Percentiles rank a stretch among this genome's conserved stretches.
Evolutionary conservation across 2,113 vertebrate species (phyloP).

Genomic region (Opisthocomus hoazin): DNA sequence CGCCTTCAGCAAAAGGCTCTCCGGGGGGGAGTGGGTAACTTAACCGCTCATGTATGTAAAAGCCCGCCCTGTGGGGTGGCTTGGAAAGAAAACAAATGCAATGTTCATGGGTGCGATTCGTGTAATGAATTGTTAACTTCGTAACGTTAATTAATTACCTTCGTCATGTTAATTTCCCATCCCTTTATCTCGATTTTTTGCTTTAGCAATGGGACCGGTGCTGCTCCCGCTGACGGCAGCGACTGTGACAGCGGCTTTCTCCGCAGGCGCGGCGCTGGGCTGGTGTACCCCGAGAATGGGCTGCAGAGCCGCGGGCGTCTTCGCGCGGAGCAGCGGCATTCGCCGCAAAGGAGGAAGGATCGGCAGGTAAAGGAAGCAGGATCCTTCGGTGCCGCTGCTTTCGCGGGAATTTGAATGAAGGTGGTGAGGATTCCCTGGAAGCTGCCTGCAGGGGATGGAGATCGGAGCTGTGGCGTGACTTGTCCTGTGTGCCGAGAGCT

Average conservation of each 20-base stretch:
- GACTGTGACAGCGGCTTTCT: not conserved
- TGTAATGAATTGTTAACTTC: too few species aligned
- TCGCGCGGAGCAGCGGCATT: constrained; percentile 37
- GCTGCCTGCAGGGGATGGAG: not conserved
- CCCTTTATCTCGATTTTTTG: not conserved
- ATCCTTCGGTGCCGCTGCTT: not conserved
- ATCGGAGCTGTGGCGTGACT: not conserved
- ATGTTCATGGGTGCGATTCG: too few species aligned
- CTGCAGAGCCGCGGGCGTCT: constrained; percentile 52
- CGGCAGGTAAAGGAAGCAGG: constrained; percentile 36
- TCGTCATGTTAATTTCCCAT: not conserved
- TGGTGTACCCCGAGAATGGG: constrained; percentile 20
- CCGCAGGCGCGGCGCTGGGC: constrained; percentile 40
- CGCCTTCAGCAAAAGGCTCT: not conserved
- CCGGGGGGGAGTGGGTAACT: not conserved
- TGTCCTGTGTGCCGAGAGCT: not conserved
- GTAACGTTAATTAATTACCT: too few species aligned
- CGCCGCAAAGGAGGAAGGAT: constrained; percentile 1
- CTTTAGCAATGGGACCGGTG: not conserved
- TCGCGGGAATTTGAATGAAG: not conserved
- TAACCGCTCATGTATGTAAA: not conserved
- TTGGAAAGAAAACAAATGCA: not conserved
- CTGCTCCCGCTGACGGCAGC: not conserved
- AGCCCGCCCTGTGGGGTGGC: not conserved
- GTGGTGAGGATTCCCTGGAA: not conserved